phyloP scores from a whole-genome alignment of 2,888 invertebrate species.

The Drosophila ezoana region DNA sequence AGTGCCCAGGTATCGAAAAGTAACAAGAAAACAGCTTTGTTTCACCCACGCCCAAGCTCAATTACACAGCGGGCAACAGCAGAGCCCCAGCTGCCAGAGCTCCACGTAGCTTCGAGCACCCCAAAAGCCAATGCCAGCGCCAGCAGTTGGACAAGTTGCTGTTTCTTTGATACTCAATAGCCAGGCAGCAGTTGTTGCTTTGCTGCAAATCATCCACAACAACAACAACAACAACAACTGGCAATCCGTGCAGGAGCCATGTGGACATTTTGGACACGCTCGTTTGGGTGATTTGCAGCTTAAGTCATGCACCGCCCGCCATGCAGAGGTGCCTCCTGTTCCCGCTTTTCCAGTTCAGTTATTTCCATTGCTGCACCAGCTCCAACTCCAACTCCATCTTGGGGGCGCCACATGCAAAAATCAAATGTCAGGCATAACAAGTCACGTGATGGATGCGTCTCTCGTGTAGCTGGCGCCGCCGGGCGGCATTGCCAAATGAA shows the following conservation, averaged over 20 bases:
- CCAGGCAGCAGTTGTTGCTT: constrained; percentile 13
- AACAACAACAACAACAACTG: constrained; percentile 6
- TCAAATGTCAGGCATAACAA: constrained; percentile 60
- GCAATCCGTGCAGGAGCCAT: constrained; percentile 3
- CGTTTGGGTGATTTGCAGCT: constrained; percentile 51
- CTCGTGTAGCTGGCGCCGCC: constrained; percentile 34
- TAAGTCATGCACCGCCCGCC: constrained; percentile 17
- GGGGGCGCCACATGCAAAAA: constrained; percentile 51
- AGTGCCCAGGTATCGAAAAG: constrained; percentile 23
- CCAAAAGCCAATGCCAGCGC: neutral
- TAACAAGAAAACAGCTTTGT: constrained; percentile 10
- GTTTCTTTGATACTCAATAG: constrained; percentile 20
- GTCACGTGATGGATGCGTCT: constrained; percentile 62
- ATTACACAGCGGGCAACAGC: constrained; percentile 14
- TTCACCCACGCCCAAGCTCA: constrained; percentile 28
- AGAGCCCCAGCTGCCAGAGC: constrained; percentile 1
- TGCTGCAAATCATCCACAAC: constrained; percentile 46
- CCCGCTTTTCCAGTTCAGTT: neutral
- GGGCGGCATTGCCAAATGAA: constrained; percentile 10
- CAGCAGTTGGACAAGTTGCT: constrained; percentile 20
- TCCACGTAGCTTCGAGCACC: neutral
- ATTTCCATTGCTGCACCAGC: neutral
- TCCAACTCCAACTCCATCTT: constrained; percentile 12
- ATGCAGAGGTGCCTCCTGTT: neutral
- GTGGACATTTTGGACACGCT: constrained; percentile 46